A percentile compares a stretch with the other conserved stretches of the same genome.
Conservation (phyloP, 2,888 invertebrate genomes). For the Agriopis leucophaearia region DNA sequence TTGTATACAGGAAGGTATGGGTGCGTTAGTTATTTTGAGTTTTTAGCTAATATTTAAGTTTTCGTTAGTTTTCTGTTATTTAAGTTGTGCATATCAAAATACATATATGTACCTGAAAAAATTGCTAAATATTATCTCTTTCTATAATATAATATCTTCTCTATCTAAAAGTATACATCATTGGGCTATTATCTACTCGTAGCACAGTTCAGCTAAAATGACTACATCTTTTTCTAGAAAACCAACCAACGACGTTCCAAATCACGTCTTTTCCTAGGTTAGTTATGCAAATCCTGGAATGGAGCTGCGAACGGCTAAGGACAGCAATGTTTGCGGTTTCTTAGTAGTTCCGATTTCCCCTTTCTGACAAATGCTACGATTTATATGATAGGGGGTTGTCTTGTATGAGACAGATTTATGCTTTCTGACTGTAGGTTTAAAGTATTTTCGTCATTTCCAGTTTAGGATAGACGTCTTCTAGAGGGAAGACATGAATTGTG, state of each 20-base stretch:
- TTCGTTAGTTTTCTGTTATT: too few relatives aligned
- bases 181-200: not conserved
- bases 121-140: too few relatives aligned
- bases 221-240: conserved; percentile 5
- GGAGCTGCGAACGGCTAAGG: conserved; percentile 29
- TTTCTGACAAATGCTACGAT: conserved; percentile 34
- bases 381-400: conserved; percentile 27
- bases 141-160: too few relatives aligned
- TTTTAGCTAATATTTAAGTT: too few relatives aligned
- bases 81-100: too few relatives aligned
- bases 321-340: conserved; percentile 30
- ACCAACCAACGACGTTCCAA: not conserved
- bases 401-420: conserved; percentile 27
- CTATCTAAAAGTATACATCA: not conserved
- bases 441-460: not conserved
- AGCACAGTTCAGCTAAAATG: not conserved
- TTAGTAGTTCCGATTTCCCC: conserved; percentile 26
- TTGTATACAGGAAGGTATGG: too few relatives aligned
- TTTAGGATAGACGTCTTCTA: too few relatives aligned
- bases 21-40: too few relatives aligned
- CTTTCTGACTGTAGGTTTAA: conserved; percentile 2
- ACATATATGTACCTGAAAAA: too few relatives aligned
- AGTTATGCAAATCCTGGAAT: conserved; percentile 32
- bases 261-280: conserved; percentile 12
- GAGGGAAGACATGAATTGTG: too few relatives aligned